A percentile compares a stretch with the other conserved stretches of the same genome.
Evolutionary conservation across 2,113 vertebrate species (phyloP).

Genomic region (Poicephalus meyeri): DNA sequence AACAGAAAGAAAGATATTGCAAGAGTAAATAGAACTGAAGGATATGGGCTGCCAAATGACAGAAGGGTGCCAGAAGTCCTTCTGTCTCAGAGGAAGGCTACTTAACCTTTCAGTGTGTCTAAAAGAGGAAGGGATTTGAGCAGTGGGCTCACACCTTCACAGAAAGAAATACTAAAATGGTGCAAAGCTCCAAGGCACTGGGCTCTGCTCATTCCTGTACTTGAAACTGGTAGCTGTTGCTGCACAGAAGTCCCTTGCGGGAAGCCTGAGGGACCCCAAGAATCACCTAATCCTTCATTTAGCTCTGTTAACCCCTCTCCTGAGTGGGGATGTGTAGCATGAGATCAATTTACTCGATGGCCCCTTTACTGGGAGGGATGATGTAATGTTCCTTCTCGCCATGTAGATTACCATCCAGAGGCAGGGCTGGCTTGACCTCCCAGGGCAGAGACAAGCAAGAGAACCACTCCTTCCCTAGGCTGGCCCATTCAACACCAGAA

Average conservation of each 20-base stretch:
- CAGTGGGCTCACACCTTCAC: not conserved
- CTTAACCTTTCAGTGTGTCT: not conserved
- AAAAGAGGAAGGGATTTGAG: not conserved
- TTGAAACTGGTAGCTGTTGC: not conserved
- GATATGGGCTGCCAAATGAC: not conserved
- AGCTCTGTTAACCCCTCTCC: not conserved
- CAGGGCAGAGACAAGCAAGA: not conserved
- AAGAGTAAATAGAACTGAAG: slow-evolving; percentile 20
- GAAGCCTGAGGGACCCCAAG: not conserved
- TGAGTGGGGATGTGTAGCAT: not conserved
- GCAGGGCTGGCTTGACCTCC: not conserved
- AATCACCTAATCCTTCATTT: not conserved
- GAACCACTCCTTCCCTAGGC: not conserved
- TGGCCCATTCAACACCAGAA: fast-evolving
- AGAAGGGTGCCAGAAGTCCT: not conserved
- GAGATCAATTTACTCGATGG: not conserved
- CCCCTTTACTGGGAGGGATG: not conserved
- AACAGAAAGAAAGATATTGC: not conserved
- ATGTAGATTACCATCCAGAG: fast-evolving
- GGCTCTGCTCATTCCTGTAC: not conserved
- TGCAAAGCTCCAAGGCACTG: not conserved
- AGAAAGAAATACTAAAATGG: not conserved
- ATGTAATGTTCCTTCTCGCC: not conserved
- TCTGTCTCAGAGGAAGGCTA: slow-evolving; percentile 3
- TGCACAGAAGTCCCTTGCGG: not conserved